Evolutionary conservation across 1,140 invertebrate genomes (phyloP).

Genomic region (Diuraphis noxia): DNA sequence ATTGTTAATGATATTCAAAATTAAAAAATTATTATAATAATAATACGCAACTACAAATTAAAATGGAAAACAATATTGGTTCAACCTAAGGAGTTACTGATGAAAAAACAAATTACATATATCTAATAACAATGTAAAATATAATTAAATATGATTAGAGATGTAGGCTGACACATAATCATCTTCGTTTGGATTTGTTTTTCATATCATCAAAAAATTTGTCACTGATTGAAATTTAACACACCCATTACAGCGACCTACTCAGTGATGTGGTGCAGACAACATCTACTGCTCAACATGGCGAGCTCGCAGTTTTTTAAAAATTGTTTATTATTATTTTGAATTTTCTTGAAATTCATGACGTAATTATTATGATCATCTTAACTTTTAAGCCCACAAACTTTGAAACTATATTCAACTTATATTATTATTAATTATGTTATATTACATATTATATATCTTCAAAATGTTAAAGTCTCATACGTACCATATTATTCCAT

Average conservation of each 20-base stretch:
- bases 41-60: background rate
- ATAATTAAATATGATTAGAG: background rate
- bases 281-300: background rate
- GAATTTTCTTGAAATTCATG: background rate
- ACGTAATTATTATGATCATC: too few relatives aligned
- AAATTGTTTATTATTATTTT: background rate
- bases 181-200: too few relatives aligned
- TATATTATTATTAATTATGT: background rate
- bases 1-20: background rate
- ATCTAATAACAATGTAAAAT: background rate
- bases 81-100: background rate
- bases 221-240: background rate
- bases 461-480: background rate
- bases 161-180: background rate
- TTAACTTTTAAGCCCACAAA: background rate
- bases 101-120: background rate
- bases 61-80: background rate
- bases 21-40: background rate
- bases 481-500: slow-evolving; percentile 40
- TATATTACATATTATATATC: background rate
- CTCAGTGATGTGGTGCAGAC: background rate
- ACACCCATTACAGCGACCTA: background rate
- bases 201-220: too few relatives aligned
- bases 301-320: background rate
- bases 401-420: background rate